Evolutionary conservation across 2,113 vertebrate species (phyloP), one percentile per base, ranked within the genome.

Genomic region (Hystrix cristata): DNA sequence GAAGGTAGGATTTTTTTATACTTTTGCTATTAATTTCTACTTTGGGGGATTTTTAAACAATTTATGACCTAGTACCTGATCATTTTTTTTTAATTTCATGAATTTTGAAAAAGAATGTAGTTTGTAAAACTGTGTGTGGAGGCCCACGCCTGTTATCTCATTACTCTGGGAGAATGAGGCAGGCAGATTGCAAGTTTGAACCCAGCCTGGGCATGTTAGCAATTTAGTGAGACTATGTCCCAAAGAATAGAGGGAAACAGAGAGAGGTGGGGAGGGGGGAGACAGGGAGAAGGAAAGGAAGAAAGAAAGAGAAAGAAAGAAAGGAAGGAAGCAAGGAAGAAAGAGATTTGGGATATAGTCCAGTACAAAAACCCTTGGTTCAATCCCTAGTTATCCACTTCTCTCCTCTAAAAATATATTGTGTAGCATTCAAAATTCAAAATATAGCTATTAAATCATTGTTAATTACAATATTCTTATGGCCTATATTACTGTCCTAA

Each of bases 391-490:
- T 64, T 67, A 67, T 1, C 2, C n/a, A 29, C n/a, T n/a, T 18
- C 8, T 71, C n/a, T 18, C 69, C 69, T 10, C n/a, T 7, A 34
- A 67, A 34, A 67, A 67, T 34, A 67, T 67, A 71, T 65, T 94
- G 72, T 84, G 31, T 83, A 76, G 8, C 25, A 59, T 90, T 67
- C 15, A 83, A 87, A 89, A 83, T 82, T 94, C 55, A 90, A n/a
- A 29, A 76, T 65, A 48, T 59, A 71, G 25, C 18, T 84, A 29
- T n/a, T 84, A 23, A 57, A 60, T 72, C 57, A 74, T 74, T 81
- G 31, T 80, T 74, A 89, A 71, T 62, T 64, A 74, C 4, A 65
- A 3, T 89, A 69, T 79, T 78, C 80, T 31, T 51, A 60, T 78
- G 51, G 59, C 34, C 53, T 92, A 9, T 64, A 43, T 74, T 86